Evolutionary conservation across 2,113 vertebrate genomes (phyloP).

Genomic region (Channa maculata): DNA sequence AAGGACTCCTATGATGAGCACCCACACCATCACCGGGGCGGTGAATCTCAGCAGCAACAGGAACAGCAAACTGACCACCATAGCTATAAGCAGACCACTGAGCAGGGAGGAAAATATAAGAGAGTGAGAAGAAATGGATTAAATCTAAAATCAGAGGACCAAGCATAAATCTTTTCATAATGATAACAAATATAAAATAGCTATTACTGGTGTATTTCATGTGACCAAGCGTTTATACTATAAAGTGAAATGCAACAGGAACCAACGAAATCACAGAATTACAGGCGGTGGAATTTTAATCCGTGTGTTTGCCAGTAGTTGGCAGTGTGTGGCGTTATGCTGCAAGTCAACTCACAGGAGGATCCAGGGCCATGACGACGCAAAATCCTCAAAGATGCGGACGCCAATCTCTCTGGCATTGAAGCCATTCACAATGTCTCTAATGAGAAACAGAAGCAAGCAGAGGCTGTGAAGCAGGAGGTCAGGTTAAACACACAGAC

Average conservation of each 20-base stretch:
- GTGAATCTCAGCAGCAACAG: constrained; percentile 88
- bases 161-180: no score
- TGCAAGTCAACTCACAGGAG: constrained; percentile 85
- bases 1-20: constrained; percentile 87
- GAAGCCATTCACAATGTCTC: constrained; percentile 75
- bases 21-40: constrained; percentile 87
- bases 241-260: no score
- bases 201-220: no score
- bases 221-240: no score
- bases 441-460: constrained; percentile 35
- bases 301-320: constrained; percentile 26
- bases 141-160: neutral
- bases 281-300: neutral
- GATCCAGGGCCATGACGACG: constrained; percentile 91
- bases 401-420: constrained; percentile 83
- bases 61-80: constrained; percentile 89
- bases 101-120: neutral
- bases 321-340: constrained; percentile 10
- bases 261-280: no score
- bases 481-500: neutral
- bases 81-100: constrained; percentile 86
- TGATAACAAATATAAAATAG: no score
- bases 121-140: no score
- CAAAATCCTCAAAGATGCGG: constrained; percentile 91
- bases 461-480: neutral